Conservation (phyloP, 2,797 vertebrate genomes). For the Takifugu ocellatus region DNA sequence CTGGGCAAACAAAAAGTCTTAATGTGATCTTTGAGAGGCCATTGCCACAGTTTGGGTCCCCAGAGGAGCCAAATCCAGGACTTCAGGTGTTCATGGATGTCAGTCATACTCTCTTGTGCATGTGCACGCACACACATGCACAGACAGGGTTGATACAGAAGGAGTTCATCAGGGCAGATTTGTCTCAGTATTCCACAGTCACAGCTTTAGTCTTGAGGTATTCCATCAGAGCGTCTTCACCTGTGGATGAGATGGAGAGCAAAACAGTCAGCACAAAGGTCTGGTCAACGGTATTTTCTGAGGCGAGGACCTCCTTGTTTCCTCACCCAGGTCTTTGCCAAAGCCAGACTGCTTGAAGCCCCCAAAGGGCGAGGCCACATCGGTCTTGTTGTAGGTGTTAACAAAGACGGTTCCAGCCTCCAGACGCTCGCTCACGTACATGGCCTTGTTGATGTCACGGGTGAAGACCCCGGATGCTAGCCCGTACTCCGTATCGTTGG, state of each 20-base stretch:
- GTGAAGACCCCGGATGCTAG: constrained; percentile 88
- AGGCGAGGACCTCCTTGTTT: neutral
- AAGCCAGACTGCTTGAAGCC: constrained; percentile 91
- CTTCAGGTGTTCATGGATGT: no score
- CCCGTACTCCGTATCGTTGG: constrained; percentile 85
- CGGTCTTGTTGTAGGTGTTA: constrained; percentile 91
- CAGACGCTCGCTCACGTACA: constrained; percentile 84
- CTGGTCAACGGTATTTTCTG: neutral
- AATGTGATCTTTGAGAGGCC: neutral
- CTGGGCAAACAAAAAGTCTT: no score
- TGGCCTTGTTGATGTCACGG: constrained; percentile 82
- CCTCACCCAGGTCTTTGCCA: constrained; percentile 86
- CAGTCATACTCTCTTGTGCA: constrained; percentile 5
- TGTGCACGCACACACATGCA: neutral
- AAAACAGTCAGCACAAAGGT: neutral
- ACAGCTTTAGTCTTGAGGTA: constrained; percentile 97
- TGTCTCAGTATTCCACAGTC: constrained; percentile 90
- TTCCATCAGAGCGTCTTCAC: constrained; percentile 92
- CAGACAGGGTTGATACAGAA: constrained; percentile 14
- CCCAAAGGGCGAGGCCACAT: constrained; percentile 85
- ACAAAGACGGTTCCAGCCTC: constrained; percentile 86
- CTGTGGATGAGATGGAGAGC: constrained; percentile 56
- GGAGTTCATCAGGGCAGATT: constrained; percentile 13
- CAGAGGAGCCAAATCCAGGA: neutral
- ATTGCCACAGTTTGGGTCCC: constrained; percentile 3